Base-by-base conservation (phyloP, 2,797 vertebrate genomes). In the Paguma larvata region DNA sequence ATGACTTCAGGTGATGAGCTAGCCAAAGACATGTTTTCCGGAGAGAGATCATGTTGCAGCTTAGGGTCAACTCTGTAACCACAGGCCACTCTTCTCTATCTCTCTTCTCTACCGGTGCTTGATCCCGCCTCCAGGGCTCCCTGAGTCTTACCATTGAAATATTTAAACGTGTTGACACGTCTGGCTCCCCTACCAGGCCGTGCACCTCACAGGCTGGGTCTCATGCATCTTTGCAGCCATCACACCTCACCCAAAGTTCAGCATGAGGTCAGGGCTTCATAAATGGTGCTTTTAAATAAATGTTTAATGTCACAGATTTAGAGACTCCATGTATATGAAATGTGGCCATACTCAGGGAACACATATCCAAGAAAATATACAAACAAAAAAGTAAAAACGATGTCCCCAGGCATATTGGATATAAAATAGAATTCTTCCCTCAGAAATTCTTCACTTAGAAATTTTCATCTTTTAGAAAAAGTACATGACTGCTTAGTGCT, bases 211-310 rank as follows among this genome's bases (percentile, higher is more conserved):
- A 13, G 8, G 65, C 21, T 34, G 13, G 48, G 6, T 80, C 44
- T 53, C 16, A 10, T 21, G 73, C n/a, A 9, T 23, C 63, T 95
- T 11, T 83, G 27, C 25, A 72, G 25, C 30, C 23, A 51, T 38
- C 38, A 53, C 9, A 82, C 8, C 0, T 84, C 59, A 62, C 15
- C 19, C 53, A 63, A 2, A 56, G 19, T 78, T 62, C 38, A 46
- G 25, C 44, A 63, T 53, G 41, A 86, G 25, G 9, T 65, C n/a
- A 46, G 14, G 14, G 21, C 41, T 93, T 67, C 41, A 56, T 27
- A 70, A 91, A 56, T 46, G 10, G 9, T 65, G 27, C 21, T 97
- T 89, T 86, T 56, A 68, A 80, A 63, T 44, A 82, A 95, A 67
- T 73, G 12, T 38, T 44, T 62, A 72, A 83, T 94, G 80, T 38